Base-by-base conservation (phyloP, 2,888 invertebrate genomes). In the Drosophila kuntzei region DNA sequence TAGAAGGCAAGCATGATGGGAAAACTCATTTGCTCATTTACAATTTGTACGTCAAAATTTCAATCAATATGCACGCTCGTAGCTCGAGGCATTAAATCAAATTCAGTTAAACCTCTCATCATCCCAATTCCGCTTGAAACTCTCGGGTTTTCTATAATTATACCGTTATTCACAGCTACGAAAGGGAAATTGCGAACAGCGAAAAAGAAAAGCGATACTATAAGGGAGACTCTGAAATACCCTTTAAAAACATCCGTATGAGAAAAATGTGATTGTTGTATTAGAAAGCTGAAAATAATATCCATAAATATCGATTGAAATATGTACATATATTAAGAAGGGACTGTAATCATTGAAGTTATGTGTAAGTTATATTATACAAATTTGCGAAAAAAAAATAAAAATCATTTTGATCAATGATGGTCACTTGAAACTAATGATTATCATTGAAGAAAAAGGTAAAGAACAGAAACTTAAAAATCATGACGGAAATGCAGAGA, bases 41-140 rank as follows among this genome's bases (percentile, higher is more conserved):
- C 76, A 73, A 73, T 63, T 62, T 73, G 55, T 54, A 68, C 69
- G 76, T 66, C 57, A 61, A 70, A 70, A 74, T 78, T 78, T 78
- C 75, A 77, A 77, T 78, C 76, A 78, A 77, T 79, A 74, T 78
- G 66, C 76, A 74, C 53, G 55, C 54, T 60, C 32, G 51, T 59
- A 39, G 65, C 65, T 37, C 25, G 29, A 36, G 74, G 74, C 78
- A 49, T 76, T 78, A 73, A 78, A 78, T 76, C 78, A 78, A 76
- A 76, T 76, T 73, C 53, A 46, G 57, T 64, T 63, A 14, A 44
- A 8, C 14, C 36, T 8, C 12, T n/a, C 29, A 9, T 11, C 16
- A 8, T 0, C 29, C 7, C 18, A n/a, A 53, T 16, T 18, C 44
- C 36, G 11, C 25, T 34, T 27, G 46, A 16, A 57, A 29, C 39